phyloP scores from a whole-genome alignment of 1,140 invertebrate species.

The Bradysia coprophila region DNA sequence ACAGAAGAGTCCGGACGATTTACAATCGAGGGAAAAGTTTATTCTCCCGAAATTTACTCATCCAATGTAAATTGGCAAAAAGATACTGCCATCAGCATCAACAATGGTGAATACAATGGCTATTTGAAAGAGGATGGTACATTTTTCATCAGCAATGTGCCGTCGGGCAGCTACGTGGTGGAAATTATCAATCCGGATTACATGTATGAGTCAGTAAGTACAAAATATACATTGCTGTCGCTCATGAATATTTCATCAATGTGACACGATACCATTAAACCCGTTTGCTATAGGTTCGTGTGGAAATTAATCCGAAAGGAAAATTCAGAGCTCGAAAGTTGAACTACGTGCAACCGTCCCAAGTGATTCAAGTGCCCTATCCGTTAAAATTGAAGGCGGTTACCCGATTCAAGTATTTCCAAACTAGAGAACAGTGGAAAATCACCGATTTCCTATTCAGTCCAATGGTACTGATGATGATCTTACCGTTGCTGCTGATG shows the following conservation, averaged over 20 bases:
- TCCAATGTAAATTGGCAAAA: conserved; percentile 48
- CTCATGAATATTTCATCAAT: not conserved
- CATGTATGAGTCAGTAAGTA: conserved; percentile 64
- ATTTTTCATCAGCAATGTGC: conserved; percentile 76
- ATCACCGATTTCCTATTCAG: conserved; percentile 89
- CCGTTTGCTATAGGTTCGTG: conserved; percentile 28
- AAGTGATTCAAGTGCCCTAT: conserved; percentile 75
- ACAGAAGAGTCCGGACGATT: not conserved
- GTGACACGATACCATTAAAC: not conserved
- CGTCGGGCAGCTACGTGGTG: conserved; percentile 86
- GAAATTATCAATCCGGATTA: conserved; percentile 84
- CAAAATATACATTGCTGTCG: not conserved
- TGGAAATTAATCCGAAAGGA: conserved; percentile 91
- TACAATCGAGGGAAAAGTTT: conserved; percentile 65
- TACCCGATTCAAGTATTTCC: conserved; percentile 77
- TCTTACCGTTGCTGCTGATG: conserved; percentile 75
- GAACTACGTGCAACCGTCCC: conserved; percentile 82
- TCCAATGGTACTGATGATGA: conserved; percentile 97
- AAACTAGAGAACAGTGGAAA: conserved; percentile 85
- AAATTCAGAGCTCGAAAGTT: conserved; percentile 90
- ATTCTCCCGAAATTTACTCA: conserved; percentile 40
- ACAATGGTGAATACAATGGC: conserved; percentile 72
- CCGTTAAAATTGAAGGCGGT: conserved; percentile 75
- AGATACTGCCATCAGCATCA: conserved; percentile 61
- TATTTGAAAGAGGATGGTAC: conserved; percentile 86